Conservation (phyloP, 2,113 vertebrate species). For the Pyrgilauda ruficollis region DNA sequence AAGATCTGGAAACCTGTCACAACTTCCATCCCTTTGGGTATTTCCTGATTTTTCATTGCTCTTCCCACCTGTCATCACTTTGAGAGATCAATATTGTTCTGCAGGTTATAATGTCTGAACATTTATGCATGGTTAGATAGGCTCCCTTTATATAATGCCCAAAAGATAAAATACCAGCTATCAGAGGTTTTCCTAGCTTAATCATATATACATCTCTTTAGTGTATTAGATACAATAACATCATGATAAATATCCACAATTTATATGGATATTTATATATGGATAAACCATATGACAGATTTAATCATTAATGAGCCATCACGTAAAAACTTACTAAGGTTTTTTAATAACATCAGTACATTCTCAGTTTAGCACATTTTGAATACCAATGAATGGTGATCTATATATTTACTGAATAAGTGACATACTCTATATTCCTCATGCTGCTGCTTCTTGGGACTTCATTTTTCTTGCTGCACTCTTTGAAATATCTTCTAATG, state of each 20-base stretch:
- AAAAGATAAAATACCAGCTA: conserved; percentile 49
- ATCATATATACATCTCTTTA: conserved; percentile 56
- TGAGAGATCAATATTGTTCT: not conserved
- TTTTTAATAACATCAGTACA: not conserved
- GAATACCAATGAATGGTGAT: not conserved
- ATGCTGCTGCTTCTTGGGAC: not conserved
- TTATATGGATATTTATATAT: not conserved
- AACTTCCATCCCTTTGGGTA: not conserved
- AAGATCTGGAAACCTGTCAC: not conserved
- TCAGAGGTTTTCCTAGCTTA: conserved; percentile 57
- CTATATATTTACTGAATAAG: not conserved
- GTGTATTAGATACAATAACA: not conserved
- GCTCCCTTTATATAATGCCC: conserved; percentile 47
- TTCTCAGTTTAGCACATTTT: not conserved
- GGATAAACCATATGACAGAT: not conserved
- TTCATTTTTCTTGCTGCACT: not conserved
- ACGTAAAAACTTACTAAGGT: conserved; percentile 6
- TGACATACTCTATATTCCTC: not conserved
- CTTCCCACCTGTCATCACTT: not conserved
- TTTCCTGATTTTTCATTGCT: not conserved
- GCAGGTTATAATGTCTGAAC: not conserved
- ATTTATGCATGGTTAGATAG: conserved; percentile 10
- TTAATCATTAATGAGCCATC: conserved; percentile 59
- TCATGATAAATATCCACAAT: conserved; percentile 54
- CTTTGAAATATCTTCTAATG: not conserved